Base-by-base conservation (phyloP, 2,888 invertebrate species). In the Brenthis ino region DNA sequence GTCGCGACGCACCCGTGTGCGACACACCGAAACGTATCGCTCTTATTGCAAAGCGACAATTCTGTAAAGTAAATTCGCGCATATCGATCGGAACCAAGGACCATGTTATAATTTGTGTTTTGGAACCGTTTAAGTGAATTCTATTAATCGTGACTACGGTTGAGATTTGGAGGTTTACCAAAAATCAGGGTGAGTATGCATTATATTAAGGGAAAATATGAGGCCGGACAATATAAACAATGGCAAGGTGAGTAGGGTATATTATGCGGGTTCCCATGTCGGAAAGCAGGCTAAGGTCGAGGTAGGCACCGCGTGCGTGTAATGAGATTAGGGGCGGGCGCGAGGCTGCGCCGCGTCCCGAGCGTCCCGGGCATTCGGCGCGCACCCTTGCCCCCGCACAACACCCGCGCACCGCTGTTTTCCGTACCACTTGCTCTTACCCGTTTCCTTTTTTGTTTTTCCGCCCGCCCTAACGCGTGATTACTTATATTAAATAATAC, bases 1-100 rank as follows among this genome's bases (percentile, higher is more conserved):
- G 91, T 88, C 90, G 91, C 91, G 91, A 90, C 91, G 91, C 90
- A 85, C 87, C 86, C 88, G 84, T 80, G 84, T 82, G 86, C 85
- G 82, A 85, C 78, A 78, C 76, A 76, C 76, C 78, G 75, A 78
- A 76, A 77, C 72, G 73, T 77, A 76, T 77, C 79, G 79, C 76
- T 77, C 79, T 80, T 77, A 72, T 78, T 80, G 79, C 76, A 78
- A 66, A 72, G 58, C 68, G 67, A 57, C 70, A 61, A 75, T 76
- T 76, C 71, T 73, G 14, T 68, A 80, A 80, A 76, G 76, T 80
- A 79, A 80, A 79, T 81, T 80, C 79, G 74, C 70, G 72, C 70
- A 56, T 64, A 67, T 68, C 16, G 13, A 71, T 71, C 67, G 20
- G 57, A 57, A 68, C 70, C 70, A 65, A 70, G 70, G 54, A 67